Conservation (phyloP, 2,888 invertebrate genomes). For the Phengaris alcon region DNA sequence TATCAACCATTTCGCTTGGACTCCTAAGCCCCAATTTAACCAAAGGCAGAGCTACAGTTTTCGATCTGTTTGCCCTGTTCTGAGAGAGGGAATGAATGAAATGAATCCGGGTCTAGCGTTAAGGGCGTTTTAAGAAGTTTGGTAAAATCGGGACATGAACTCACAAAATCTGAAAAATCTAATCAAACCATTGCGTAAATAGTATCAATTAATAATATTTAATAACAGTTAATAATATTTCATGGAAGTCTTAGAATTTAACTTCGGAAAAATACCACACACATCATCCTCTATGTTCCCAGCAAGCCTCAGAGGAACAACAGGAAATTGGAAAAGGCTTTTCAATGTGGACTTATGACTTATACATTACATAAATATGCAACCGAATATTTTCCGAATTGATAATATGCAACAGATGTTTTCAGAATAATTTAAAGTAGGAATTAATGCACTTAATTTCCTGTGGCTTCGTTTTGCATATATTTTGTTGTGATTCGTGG, state of each 20-base stretch:
- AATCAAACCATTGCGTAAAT: slow-evolving; percentile 26
- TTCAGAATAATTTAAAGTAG: neutral
- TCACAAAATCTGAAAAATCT: too few relatives aligned
- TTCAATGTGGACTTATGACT: neutral
- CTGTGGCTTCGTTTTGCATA: slow-evolving; percentile 8
- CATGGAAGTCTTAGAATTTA: neutral
- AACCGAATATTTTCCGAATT: neutral
- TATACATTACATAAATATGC: neutral
- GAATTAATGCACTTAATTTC: slow-evolving; percentile 7
- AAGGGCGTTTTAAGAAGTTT: too few relatives aligned
- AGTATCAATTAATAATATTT: too few relatives aligned
- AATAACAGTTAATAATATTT: too few relatives aligned
- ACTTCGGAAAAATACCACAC: slow-evolving; percentile 22
- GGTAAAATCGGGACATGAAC: too few relatives aligned
- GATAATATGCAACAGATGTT: neutral
- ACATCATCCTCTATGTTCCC: too few relatives aligned
- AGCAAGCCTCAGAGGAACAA: neutral
- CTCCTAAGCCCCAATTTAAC: too few relatives aligned
- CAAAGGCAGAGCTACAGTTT: too few relatives aligned
- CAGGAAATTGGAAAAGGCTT: slow-evolving; percentile 2
- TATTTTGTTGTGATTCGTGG: slow-evolving; percentile 20
- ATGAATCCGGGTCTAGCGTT: too few relatives aligned
- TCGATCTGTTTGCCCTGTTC: too few relatives aligned
- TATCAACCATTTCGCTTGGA: too few relatives aligned
- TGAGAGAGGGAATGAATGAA: too few relatives aligned